These are phyloP conservation scores for Gyps fulvus DNA, from an alignment of 2,113 vertebrate species.

Conservation along the genomic window DNA sequence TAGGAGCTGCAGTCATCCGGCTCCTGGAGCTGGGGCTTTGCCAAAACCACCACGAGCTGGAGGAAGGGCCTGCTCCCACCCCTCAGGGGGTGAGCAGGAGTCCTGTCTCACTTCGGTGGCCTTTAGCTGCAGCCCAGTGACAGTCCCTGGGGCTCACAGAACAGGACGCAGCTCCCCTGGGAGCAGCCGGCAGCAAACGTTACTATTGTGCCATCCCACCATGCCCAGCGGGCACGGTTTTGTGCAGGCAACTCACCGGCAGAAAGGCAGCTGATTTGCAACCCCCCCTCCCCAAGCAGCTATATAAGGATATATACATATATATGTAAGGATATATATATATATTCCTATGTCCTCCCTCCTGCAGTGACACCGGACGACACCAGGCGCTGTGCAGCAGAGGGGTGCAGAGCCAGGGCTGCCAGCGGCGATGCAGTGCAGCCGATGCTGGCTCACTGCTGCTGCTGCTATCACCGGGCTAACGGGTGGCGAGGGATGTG, in stretches of 20 bases:
- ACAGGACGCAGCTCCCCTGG: background rate
- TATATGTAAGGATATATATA: no score
- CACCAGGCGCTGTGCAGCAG: rapidly evolving
- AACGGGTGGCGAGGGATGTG: background rate
- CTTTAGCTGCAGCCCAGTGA: background rate
- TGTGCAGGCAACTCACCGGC: rapidly evolving
- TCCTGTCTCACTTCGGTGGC: background rate
- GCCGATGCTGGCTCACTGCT: background rate
- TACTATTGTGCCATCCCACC: background rate
- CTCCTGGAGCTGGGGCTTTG: conserved; percentile 19
- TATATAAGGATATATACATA: no score
- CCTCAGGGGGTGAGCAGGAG: background rate
- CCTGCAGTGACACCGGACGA: rapidly evolving
- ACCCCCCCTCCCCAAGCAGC: no score
- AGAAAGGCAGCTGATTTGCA: background rate
- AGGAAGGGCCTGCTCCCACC: background rate
- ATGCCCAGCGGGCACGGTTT: background rate
- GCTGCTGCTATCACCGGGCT: background rate
- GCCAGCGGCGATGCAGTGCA: background rate
- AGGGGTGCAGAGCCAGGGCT: background rate
- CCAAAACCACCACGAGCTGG: background rate
- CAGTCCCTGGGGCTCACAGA: background rate
- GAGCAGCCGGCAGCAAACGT: background rate
- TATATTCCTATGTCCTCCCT: background rate
- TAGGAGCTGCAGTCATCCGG: conserved; percentile 35